Conservation (phyloP, 1,140 invertebrate genomes). For the Heliconius hermathena region DNA sequence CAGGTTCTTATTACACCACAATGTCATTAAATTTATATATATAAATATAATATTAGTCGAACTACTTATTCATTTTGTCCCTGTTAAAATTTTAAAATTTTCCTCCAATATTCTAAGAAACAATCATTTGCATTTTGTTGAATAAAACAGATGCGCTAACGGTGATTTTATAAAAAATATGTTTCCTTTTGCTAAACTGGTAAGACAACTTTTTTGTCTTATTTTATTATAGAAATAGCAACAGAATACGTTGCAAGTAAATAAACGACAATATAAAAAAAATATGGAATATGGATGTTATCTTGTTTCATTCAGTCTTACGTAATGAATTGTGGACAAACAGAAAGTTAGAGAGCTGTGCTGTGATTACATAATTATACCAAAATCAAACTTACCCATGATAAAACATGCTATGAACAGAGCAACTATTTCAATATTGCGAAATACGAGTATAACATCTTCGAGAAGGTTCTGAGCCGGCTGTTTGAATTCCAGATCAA, state of each 20-base stretch:
- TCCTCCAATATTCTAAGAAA: background rate
- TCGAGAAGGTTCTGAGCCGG: slow-evolving; percentile 87
- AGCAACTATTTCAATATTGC: slow-evolving; percentile 88
- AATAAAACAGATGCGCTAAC: background rate
- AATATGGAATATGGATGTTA: too few relatives aligned
- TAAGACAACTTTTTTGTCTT: background rate
- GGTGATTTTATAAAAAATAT: background rate
- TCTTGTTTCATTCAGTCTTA: too few relatives aligned
- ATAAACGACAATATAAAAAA: background rate
- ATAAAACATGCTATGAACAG: slow-evolving; percentile 88
- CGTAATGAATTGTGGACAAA: too few relatives aligned
- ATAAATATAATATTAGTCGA: background rate
- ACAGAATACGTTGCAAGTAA: background rate
- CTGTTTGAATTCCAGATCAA: slow-evolving; percentile 90
- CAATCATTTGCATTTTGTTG: background rate
- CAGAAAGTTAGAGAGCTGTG: background rate
- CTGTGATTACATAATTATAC: background rate
- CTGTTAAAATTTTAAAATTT: background rate
- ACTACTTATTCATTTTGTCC: background rate
- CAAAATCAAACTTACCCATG: slow-evolving; percentile 83
- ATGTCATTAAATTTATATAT: too few relatives aligned
- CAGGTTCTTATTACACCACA: too few relatives aligned
- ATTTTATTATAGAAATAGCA: slow-evolving; percentile 4
- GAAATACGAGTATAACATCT: slow-evolving; percentile 87
- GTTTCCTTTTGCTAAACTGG: background rate